A percentile compares a stretch with the other conserved stretches of the same genome.
phyloP scores from a whole-genome alignment of 2,888 invertebrate species.

The Lasioglossum pauxillum region DNA sequence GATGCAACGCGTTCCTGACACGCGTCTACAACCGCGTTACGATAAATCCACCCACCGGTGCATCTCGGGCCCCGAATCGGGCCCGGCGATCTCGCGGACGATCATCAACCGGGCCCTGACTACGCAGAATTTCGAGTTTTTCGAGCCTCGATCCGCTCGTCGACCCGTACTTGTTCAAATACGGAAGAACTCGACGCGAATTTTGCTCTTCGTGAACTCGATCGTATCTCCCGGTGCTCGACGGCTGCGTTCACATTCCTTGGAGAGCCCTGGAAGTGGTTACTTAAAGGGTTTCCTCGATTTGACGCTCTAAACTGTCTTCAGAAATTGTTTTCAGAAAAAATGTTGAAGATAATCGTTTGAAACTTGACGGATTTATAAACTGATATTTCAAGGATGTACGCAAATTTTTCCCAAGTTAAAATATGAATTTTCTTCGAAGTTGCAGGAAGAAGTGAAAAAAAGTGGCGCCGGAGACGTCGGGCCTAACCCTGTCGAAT shows the following conservation, averaged over 20 bases:
- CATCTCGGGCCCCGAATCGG: slow-evolving; percentile 23
- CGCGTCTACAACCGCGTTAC: slow-evolving; percentile 61
- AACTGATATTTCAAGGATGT: neutral
- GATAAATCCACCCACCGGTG: slow-evolving; percentile 64
- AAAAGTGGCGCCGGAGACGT: neutral
- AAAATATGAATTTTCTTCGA: neutral
- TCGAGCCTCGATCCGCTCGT: slow-evolving; percentile 52
- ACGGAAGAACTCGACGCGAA: neutral
- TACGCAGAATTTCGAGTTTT: slow-evolving; percentile 72
- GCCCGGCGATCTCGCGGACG: slow-evolving; percentile 14
- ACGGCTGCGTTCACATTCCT: neutral
- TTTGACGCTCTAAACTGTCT: neutral
- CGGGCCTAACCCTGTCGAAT: neutral
- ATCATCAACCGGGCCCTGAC: slow-evolving; percentile 64
- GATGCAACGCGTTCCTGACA: slow-evolving; percentile 70
- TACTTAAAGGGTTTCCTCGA: neutral
- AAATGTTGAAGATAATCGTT: neutral
- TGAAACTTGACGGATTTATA: neutral
- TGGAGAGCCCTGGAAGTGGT: neutral
- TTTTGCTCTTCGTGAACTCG: neutral
- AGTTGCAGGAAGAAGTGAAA: neutral
- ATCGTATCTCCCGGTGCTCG: neutral
- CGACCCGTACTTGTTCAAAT: slow-evolving; percentile 2
- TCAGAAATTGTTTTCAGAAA: neutral
- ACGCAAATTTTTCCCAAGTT: neutral